Conservation (phyloP, 2,888 invertebrate genomes). For the Zygaena filipendulae region DNA sequence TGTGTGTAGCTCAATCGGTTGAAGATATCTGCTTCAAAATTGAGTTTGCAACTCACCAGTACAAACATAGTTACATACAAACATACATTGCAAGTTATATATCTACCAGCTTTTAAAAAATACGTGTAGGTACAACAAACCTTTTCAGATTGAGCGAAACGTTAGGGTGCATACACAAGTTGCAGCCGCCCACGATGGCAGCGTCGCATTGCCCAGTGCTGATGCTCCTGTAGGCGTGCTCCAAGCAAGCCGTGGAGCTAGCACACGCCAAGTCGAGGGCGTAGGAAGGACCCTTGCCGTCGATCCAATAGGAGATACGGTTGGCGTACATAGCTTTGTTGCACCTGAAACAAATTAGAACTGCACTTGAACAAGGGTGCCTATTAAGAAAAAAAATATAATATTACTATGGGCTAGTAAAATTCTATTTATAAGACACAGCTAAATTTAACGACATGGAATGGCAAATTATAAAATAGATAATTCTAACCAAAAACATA, state of each 20-base stretch:
- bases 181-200: conserved; percentile 72
- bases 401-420: not conserved
- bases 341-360: conserved; percentile 23
- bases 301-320: conserved; percentile 43
- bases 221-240: conserved; percentile 31
- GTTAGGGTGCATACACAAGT: conserved; percentile 60
- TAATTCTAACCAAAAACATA: no score
- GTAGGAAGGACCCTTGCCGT: conserved; percentile 38
- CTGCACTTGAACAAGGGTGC: not conserved
- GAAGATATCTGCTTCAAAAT: no score
- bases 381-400: not conserved
- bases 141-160: conserved; percentile 26
- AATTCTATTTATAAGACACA: no score
- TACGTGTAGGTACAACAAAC: no score
- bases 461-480: no score
- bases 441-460: no score
- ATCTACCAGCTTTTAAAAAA: no score
- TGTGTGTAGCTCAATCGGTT: no score
- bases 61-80: no score
- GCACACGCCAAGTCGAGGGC: conserved; percentile 29
- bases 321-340: conserved; percentile 41
- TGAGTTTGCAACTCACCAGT: no score
- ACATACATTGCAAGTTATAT: no score
- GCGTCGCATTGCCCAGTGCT: conserved; percentile 36
- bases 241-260: conserved; percentile 33